These are phyloP conservation scores for Tinea trinotella DNA, from an alignment of 2,888 invertebrate species.

Conservation along the genomic window DNA sequence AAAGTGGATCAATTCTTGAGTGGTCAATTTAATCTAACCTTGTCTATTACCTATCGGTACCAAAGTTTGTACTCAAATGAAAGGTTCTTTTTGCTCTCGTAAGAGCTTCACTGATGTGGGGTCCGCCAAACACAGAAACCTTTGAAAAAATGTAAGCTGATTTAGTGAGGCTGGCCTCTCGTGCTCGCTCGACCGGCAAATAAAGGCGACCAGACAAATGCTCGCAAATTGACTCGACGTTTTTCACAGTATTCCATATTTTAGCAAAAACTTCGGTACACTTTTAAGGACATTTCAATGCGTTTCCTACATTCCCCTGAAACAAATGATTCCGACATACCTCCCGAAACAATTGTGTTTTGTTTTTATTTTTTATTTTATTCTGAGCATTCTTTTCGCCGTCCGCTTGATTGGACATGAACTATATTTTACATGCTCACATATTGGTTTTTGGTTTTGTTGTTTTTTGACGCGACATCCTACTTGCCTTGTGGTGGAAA, in stretches of 20 bases:
- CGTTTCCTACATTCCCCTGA: background rate
- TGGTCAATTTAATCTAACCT: slow-evolving; percentile 10
- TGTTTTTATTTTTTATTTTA: background rate
- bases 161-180: slow-evolving; percentile 59
- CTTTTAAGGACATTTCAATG: slow-evolving; percentile 11
- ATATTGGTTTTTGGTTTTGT: background rate
- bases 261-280: slow-evolving; percentile 11
- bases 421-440: background rate
- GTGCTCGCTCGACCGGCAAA: slow-evolving; percentile 61
- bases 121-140: slow-evolving; percentile 62
- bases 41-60: slow-evolving; percentile 14
- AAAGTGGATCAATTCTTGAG: background rate
- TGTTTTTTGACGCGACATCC: too few species aligned
- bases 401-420: background rate
- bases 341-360: background rate
- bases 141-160: slow-evolving; percentile 70
- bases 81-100: slow-evolving; percentile 53
- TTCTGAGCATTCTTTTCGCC: too few species aligned
- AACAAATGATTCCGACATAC: background rate
- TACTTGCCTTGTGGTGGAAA: too few species aligned
- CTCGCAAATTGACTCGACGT: slow-evolving; percentile 67
- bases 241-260: slow-evolving; percentile 27
- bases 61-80: slow-evolving; percentile 38
- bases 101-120: slow-evolving; percentile 45
- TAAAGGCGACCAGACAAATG: slow-evolving; percentile 70